These are phyloP conservation scores for Henicopernis longicauda DNA, from an alignment of 2,113 vertebrate species.

Conservation along the genomic window DNA sequence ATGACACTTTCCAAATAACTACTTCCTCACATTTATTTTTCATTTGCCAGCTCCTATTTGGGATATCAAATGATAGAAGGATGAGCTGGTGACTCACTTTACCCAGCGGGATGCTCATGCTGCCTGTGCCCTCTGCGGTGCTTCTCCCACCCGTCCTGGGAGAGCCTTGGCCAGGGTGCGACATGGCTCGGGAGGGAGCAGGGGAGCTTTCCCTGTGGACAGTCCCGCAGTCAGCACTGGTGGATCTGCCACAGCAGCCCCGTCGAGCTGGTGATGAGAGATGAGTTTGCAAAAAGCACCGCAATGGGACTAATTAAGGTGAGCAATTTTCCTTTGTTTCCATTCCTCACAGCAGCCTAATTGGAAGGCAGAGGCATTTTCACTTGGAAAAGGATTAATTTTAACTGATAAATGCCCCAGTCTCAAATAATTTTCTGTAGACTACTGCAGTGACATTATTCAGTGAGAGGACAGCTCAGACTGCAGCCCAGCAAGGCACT, in stretches of 20 bases:
- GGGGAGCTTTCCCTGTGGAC: rapidly evolving
- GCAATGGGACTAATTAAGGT: conserved; percentile 35
- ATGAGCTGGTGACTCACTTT: rapidly evolving
- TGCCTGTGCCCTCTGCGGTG: rapidly evolving
- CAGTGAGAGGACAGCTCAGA: not conserved
- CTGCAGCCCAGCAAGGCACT: not conserved
- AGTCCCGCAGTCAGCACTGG: rapidly evolving
- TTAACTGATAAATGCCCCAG: not conserved
- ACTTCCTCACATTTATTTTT: rapidly evolving
- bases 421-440: not conserved
- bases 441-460: not conserved
- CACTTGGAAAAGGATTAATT: not conserved
- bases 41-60: rapidly evolving
- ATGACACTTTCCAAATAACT: not conserved
- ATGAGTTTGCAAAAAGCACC: not conserved
- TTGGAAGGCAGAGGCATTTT: conserved; percentile 13
- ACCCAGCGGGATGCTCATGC: rapidly evolving
- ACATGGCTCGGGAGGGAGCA: rapidly evolving
- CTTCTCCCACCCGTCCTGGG: not conserved
- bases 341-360: not conserved
- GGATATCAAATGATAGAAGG: rapidly evolving
- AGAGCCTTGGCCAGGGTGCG: not conserved
- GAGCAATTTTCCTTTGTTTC: not conserved
- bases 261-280: not conserved
- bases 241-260: rapidly evolving